phyloP scores from a whole-genome alignment of 2,113 vertebrate species.

The Etheostoma spectabile region DNA sequence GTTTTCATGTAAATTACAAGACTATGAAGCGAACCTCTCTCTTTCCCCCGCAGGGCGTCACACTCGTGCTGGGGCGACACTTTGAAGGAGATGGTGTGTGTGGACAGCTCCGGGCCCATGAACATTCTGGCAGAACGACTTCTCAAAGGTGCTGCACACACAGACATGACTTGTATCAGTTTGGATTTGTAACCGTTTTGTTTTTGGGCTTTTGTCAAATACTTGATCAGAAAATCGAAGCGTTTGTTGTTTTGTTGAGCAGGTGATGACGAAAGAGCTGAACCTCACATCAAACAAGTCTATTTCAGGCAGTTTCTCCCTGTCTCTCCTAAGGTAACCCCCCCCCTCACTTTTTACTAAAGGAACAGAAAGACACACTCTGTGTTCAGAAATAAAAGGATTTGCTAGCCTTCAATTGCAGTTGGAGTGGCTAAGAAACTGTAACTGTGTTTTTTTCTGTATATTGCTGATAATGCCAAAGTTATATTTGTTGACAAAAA shows the following conservation, averaged over 20 bases:
- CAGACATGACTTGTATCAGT: neutral
- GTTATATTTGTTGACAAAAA: neutral
- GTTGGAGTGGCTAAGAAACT: neutral
- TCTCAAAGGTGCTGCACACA: conserved; percentile 79
- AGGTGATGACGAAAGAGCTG: conserved; percentile 83
- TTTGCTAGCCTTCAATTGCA: neutral
- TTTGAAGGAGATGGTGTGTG: conserved; percentile 88
- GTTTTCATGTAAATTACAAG: neutral
- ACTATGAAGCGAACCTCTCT: neutral
- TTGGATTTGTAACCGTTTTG: neutral
- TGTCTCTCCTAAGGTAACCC: conserved; percentile 89
- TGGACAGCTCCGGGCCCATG: conserved; percentile 89
- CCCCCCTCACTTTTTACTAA: neutral
- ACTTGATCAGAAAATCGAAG: neutral
- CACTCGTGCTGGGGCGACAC: conserved; percentile 85
- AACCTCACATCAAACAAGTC: conserved; percentile 85
- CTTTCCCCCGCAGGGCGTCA: conserved; percentile 84
- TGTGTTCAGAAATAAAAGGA: neutral
- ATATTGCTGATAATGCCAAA: neutral
- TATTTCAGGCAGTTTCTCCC: conserved; percentile 93
- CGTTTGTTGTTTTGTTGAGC: neutral
- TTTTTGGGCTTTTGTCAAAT: neutral
- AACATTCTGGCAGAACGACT: conserved; percentile 87
- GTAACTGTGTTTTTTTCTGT: neutral
- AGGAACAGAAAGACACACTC: neutral